phyloP scores from a whole-genome alignment of 2,113 vertebrate genomes.

The Bungarus multicinctus region DNA sequence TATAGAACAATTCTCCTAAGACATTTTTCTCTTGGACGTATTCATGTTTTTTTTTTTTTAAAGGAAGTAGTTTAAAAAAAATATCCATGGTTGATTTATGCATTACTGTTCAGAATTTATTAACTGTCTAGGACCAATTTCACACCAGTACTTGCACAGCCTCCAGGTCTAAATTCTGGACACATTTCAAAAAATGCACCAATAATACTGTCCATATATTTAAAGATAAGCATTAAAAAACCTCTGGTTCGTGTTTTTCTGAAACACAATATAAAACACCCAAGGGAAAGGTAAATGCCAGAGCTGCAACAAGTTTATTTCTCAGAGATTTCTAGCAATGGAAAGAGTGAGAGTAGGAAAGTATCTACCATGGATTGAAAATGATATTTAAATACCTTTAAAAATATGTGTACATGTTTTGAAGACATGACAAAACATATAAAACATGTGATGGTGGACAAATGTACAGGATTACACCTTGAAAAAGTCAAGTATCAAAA shows the following conservation, averaged over 20 bases:
- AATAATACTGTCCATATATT: slow-evolving; percentile 68
- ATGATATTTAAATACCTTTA: slow-evolving; percentile 23
- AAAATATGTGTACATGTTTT: not conserved
- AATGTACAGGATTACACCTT: not conserved
- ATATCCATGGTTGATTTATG: slow-evolving; percentile 76
- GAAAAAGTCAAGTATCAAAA: not conserved
- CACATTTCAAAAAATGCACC: slow-evolving; percentile 71
- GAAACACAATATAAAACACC: slow-evolving; percentile 56
- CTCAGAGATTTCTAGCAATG: slow-evolving; percentile 32
- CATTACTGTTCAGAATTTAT: slow-evolving; percentile 79
- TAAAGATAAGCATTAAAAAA: slow-evolving; percentile 63
- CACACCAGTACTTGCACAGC: slow-evolving; percentile 57
- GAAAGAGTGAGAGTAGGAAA: not conserved
- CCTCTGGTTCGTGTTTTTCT: slow-evolving; percentile 45
- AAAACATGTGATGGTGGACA: not conserved
- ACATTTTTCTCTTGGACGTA: slow-evolving; percentile 57
- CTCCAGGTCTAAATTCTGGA: slow-evolving; percentile 73
- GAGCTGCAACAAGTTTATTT: slow-evolving; percentile 49
- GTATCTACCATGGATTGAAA: slow-evolving; percentile 28
- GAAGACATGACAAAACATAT: not conserved
- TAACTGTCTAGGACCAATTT: slow-evolving; percentile 76
- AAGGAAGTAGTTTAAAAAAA: slow-evolving; percentile 61
- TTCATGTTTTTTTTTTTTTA: slow-evolving; percentile 35
- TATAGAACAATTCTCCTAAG: slow-evolving; percentile 82
- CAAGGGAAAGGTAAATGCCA: slow-evolving; percentile 51